Conservation (phyloP, 2,113 vertebrate species). For the Clupea harengus region DNA sequence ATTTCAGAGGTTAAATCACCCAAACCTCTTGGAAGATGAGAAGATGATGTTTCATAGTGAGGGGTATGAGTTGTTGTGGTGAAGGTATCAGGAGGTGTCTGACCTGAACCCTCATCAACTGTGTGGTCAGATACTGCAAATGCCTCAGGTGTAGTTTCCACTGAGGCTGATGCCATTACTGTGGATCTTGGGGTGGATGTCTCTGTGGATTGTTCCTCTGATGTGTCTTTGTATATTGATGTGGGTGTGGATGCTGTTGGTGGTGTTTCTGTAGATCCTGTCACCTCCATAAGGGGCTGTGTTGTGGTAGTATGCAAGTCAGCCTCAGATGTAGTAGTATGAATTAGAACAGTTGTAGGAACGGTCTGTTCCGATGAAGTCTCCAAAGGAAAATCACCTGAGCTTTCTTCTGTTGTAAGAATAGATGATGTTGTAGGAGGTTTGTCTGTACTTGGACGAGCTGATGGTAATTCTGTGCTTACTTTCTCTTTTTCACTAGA, state of each 20-base stretch:
- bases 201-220: not conserved
- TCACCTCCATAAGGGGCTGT: not conserved
- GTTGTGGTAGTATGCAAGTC: not conserved
- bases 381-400: not conserved
- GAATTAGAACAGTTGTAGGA: not conserved
- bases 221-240: not conserved
- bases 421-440: not conserved
- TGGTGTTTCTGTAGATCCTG: not conserved
- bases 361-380: not conserved
- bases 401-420: not conserved
- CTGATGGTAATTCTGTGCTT: not conserved
- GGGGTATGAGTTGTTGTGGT: not conserved
- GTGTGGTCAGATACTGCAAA: conserved; percentile 16
- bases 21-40: not conserved
- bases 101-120: not conserved
- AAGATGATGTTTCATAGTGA: not conserved
- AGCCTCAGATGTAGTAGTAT: not conserved
- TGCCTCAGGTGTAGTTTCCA: not conserved
- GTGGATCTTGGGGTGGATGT: not conserved
- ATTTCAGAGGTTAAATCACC: not conserved
- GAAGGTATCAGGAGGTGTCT: not conserved
- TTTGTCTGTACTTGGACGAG: not conserved
- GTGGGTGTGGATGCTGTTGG: too few species aligned
- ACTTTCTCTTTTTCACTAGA: not conserved
- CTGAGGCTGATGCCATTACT: not conserved